phyloP scores from a whole-genome alignment of 2,113 vertebrate species.

The Dicentrarchus labrax region DNA sequence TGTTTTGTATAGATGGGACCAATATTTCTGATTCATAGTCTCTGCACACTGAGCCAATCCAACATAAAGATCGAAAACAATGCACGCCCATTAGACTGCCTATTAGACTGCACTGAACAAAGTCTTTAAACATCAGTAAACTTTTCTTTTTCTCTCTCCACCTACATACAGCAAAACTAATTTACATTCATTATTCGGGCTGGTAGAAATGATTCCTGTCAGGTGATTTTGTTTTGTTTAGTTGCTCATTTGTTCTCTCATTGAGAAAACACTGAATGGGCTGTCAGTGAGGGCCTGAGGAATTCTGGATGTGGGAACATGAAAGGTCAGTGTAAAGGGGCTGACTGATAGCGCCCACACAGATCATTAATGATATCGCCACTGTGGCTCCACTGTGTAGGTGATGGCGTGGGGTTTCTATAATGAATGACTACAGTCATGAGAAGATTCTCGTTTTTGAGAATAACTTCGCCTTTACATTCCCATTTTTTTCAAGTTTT shows the following conservation, averaged over 20 bases:
- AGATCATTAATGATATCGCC: not conserved
- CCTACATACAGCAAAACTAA: not conserved
- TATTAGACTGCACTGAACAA: not conserved
- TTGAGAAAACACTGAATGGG: not conserved
- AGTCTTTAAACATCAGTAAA: not conserved
- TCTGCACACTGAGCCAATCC: not conserved
- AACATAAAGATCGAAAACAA: not conserved
- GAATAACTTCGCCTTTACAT: not conserved
- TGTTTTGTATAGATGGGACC: not conserved
- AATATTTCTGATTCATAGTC: not conserved
- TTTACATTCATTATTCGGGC: not conserved
- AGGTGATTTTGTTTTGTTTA: not conserved
- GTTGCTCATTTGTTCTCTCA: not conserved
- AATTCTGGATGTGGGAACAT: slow-evolving; percentile 36
- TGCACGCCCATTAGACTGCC: not conserved
- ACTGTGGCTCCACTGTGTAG: slow-evolving; percentile 21
- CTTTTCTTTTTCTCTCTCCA: not conserved
- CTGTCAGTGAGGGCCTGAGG: not conserved
- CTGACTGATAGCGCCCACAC: slow-evolving; percentile 24
- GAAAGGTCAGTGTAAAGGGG: slow-evolving; percentile 39
- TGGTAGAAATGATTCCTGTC: not conserved
- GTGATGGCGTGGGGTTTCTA: not conserved
- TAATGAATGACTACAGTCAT: slow-evolving; percentile 12
- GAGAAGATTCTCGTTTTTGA: not conserved
- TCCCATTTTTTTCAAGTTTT: not conserved